Percentiles rank a stretch among this genome's conserved stretches.
These are phyloP conservation scores for Torymus auratus DNA, from an alignment of 2,888 invertebrate species.

Conservation along the genomic window DNA sequence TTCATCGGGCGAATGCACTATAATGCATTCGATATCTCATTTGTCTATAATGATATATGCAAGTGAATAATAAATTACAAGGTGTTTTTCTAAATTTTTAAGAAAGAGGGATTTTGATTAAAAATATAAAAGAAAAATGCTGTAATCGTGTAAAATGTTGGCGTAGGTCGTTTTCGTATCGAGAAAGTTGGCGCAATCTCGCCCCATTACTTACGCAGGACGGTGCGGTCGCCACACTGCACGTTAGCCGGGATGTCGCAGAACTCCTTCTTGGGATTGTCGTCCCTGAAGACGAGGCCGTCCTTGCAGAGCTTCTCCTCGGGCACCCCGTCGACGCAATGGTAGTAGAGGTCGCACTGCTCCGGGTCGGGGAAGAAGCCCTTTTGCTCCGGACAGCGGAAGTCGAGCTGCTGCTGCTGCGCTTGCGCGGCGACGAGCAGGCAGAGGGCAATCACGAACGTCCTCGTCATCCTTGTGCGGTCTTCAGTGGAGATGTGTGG, in stretches of 20 bases:
- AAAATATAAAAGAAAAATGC: no score
- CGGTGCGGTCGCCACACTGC: slow-evolving; percentile 85
- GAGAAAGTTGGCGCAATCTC: no score
- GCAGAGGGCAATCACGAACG: background rate
- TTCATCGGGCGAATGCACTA: no score
- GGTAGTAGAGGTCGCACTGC: slow-evolving; percentile 89
- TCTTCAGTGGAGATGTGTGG: background rate
- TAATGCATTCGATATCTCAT: no score
- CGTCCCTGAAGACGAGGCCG: slow-evolving; percentile 86
- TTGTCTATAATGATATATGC: no score
- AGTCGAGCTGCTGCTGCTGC: slow-evolving; percentile 68
- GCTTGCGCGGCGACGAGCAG: slow-evolving; percentile 11
- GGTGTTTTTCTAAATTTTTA: no score
- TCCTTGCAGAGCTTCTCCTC: slow-evolving; percentile 86
- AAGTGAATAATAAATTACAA: no score
- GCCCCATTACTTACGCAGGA: slow-evolving; percentile 82
- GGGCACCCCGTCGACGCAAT: slow-evolving; percentile 82
- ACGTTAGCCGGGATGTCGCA: slow-evolving; percentile 89
- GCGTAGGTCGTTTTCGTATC: no score
- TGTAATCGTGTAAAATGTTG: no score
- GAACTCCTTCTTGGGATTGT: slow-evolving; percentile 84
- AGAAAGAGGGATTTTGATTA: no score
- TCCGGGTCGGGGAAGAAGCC: slow-evolving; percentile 86
- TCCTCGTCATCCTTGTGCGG: slow-evolving; percentile 8
- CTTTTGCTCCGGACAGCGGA: slow-evolving; percentile 84